A percentile compares a stretch with the other conserved stretches of the same genome.
phyloP scores from a whole-genome alignment of 92 coral and sea anemone genomes.

The Desmophyllum pertusum region DNA sequence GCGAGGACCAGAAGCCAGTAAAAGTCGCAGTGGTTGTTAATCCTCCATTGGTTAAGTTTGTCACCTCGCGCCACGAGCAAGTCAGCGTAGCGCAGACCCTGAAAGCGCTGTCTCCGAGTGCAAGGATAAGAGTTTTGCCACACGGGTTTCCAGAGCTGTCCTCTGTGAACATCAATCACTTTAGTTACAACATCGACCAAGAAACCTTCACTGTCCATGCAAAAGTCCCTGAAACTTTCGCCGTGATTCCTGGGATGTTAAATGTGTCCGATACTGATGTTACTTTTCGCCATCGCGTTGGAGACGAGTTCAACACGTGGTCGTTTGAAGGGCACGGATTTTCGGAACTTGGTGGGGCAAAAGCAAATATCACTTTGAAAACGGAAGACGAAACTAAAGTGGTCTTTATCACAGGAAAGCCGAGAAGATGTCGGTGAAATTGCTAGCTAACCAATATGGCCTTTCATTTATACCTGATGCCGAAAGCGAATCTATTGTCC shows the following conservation, averaged over 20 bases:
- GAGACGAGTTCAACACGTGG: conserved; percentile 91
- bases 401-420: conserved; percentile 76
- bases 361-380: conserved; percentile 64
- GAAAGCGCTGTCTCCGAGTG: conserved; percentile 85
- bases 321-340: conserved; percentile 74
- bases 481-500: conserved; percentile 79
- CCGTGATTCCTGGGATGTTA: conserved; percentile 78
- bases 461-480: conserved; percentile 80
- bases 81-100: conserved; percentile 83
- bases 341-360: conserved; percentile 77
- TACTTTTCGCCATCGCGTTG: conserved; percentile 83
- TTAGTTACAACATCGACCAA: conserved; percentile 84
- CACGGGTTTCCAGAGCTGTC: conserved; percentile 81
- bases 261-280: conserved; percentile 70
- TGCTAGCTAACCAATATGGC: conserved; percentile 73
- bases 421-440: conserved; percentile 69
- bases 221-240: conserved; percentile 64
- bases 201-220: conserved; percentile 81
- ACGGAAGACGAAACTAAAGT: conserved; percentile 77
- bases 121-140: conserved; percentile 74
- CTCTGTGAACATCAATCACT: conserved; percentile 70
- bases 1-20: conserved; percentile 73
- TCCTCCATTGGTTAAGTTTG: conserved; percentile 71
- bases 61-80: conserved; percentile 80
- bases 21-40: conserved; percentile 82